Percentiles rank a stretch among this genome's conserved stretches.
Evolutionary conservation across 2,888 invertebrate species (phyloP).

Genomic region (Parascotia fuliginaria): DNA sequence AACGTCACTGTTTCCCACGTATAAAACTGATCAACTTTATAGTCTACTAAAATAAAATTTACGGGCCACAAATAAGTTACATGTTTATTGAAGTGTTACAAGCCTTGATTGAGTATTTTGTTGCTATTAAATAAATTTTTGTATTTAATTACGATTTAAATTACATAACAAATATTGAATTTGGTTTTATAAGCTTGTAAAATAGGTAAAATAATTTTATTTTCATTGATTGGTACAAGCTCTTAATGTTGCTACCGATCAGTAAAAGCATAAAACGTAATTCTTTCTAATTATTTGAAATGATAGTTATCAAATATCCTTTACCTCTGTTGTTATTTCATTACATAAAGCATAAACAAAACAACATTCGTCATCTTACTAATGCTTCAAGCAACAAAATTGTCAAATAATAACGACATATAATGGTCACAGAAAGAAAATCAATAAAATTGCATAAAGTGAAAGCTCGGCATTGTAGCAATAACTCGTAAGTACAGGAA

Average conservation of each 20-base stretch:
- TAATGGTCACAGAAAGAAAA: not conserved
- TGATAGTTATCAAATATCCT: no score
- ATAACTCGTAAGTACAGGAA: not conserved
- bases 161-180: constrained; percentile 11
- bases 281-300: no score
- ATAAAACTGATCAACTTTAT: constrained; percentile 32
- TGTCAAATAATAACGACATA: no score
- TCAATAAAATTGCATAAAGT: not conserved
- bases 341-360: no score
- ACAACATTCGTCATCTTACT: no score
- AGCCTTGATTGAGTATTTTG: constrained; percentile 40
- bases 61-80: constrained; percentile 33
- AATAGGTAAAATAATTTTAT: not conserved
- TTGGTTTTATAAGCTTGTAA: constrained; percentile 2
- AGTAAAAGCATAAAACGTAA: no score
- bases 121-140: constrained; percentile 30
- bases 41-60: constrained; percentile 38
- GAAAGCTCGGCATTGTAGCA: not conserved
- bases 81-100: constrained; percentile 37
- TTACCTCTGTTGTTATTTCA: no score
- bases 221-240: not conserved
- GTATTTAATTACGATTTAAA: constrained; percentile 19
- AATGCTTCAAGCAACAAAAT: no score
- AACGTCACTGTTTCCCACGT: constrained; percentile 28
- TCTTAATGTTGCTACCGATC: no score